A percentile compares a stretch with the other conserved stretches of the same genome.
These are phyloP conservation scores for Arenicola marina DNA, from an alignment of 2,888 invertebrate species.

Conservation along the genomic window DNA sequence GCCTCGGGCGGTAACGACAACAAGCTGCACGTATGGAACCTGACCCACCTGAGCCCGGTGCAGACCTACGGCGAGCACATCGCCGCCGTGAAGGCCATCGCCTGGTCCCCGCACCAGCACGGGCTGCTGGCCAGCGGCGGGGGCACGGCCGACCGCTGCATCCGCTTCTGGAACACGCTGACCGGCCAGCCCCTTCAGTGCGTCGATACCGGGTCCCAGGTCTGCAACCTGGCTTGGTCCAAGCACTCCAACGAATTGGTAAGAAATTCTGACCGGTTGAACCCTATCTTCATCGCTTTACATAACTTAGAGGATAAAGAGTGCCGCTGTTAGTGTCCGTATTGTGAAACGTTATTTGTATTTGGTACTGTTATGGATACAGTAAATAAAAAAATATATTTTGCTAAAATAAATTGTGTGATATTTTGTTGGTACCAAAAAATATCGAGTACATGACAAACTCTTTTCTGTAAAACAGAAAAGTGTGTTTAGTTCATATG, in stretches of 20 bases:
- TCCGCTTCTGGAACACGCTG: conserved; percentile 66
- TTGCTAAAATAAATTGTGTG: too few relatives aligned
- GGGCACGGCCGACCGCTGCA: conserved; percentile 88
- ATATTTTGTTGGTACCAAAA: too few relatives aligned
- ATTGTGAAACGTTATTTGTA: too few relatives aligned
- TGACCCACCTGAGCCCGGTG: conserved; percentile 57
- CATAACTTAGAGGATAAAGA: not conserved
- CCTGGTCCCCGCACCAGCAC: conserved; percentile 97
- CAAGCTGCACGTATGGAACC: conserved; percentile 84
- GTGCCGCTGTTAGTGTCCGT: too few relatives aligned
- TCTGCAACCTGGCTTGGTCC: conserved; percentile 91
- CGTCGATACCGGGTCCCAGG: conserved; percentile 91
- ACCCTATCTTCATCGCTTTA: too few relatives aligned
- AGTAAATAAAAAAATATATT: too few relatives aligned
- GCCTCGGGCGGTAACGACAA: conserved; percentile 99
- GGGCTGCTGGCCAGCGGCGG: conserved; percentile 92
- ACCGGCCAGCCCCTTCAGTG: conserved; percentile 81
- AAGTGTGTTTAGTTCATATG: too few relatives aligned
- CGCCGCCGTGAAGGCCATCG: conserved; percentile 70
- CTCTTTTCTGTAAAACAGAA: too few relatives aligned
- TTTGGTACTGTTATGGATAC: too few relatives aligned
- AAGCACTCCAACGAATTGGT: conserved; percentile 92
- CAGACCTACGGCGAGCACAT: conserved; percentile 65
- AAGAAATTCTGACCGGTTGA: too few relatives aligned
- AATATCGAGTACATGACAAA: too few relatives aligned